Evolutionary conservation across 2,797 vertebrate species (phyloP), one percentile per base, ranked within the genome.

Genomic region (Cuniculus paca): DNA sequence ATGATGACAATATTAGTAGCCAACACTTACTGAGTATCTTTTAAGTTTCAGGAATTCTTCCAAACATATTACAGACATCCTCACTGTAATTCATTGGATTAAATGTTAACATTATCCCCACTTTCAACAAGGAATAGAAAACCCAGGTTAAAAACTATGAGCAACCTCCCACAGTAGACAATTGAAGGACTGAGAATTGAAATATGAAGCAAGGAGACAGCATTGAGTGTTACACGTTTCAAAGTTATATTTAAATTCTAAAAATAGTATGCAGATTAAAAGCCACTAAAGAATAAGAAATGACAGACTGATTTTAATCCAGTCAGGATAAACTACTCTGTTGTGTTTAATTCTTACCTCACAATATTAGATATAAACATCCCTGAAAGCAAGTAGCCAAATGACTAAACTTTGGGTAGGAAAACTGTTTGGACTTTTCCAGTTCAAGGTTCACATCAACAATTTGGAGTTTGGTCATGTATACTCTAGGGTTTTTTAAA

Each of bases 291-390:
- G 34, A 61, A 95, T 0, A 94, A 31, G 11, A 95, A 77, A 58
- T 68, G 17, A 6, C 78, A 91, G 48, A 45, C 14, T 79, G 10
- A 22, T 79, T 90, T 93, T 93, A 94, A 80, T 61, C n/a, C n/a
- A 70, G 6, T 70, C 28, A 92, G 70, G 20, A 89, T 60, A 26
- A 81, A 80, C 10, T 87, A 78, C 80, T 95, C 39, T 89, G 9
- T 61, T 74, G 20, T 92, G 48, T 85, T 93, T 96, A 19, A 89
- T 79, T 93, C 96, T 94, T 70, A 86, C 36, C n/a, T 92, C 34
- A 39, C 58, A 94, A 88, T 83, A 88, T 56, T 54, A 80, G 13
- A 5, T 2, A 2, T 19, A 77, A 88, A 39, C 31, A 50, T 79
- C n/a, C 58, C 83, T 79, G 61, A 93, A 19, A 91, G 39, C 39